Base-by-base conservation (phyloP, 2,888 invertebrate genomes). In the Caenorhabditis imperialis region DNA sequence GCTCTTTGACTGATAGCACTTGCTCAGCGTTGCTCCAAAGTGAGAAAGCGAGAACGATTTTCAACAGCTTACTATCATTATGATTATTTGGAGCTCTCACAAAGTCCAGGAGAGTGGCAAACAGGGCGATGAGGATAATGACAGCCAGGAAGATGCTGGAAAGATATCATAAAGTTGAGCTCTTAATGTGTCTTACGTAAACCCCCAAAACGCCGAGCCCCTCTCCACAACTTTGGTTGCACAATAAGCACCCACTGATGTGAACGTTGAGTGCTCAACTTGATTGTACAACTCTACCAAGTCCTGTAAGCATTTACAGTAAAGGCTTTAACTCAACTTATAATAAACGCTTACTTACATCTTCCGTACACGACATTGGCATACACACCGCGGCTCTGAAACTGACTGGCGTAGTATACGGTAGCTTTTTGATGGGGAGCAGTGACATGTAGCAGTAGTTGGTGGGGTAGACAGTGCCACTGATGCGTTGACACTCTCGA, bases 1-100 rank as follows among this genome's bases (percentile, higher is more conserved):
- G 73, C 16, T 72, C 60, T 23, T 61, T 61, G 0, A 72, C 70
- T 1, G 75, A 69, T n/a, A 75, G 20, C 10, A 78, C 42, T 23
- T 51, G 57, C 0, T 51, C 50, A n/a, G 71, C 78, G 38, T 78
- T 78, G 3, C 73, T 65, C 65, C 75, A 78, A 30, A 78, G 53
- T 1, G 78, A 78, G 33, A 78, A n/a, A n/a, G n/a, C n/a, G n/a
- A n/a, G n/a, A n/a, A 6, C 30, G 10, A 30, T 30, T 30, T 10
- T 62, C 38, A 50, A 61, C 23, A 55, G 35, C 1, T 67, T 45
- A 40, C 61, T 63, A 3, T 35, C 20, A 7, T 30, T 58, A n/a
- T 23, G 37, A 20, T 57, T 53, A 12, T 54, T 40, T 3, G 55
- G 53, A 30, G 74, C 74, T 35, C 65, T 18, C 7, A 67, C 10